Conservation (phyloP, 2,113 vertebrate genomes). For the Laticauda laticaudata region DNA sequence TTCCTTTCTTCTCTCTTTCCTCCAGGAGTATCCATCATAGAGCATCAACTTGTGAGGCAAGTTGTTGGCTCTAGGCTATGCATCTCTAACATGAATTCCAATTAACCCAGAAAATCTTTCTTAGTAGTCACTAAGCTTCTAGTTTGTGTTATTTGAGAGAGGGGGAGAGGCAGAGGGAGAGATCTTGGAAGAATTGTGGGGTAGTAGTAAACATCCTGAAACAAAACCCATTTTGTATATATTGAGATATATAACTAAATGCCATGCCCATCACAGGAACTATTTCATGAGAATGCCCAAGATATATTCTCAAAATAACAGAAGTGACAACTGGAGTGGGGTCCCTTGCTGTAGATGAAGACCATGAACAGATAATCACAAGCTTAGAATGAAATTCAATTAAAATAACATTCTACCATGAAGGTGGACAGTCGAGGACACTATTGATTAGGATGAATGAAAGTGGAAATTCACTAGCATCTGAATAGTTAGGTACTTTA, state of each 20-base stretch:
- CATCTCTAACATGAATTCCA: background rate
- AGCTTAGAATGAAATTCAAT: constrained; percentile 16
- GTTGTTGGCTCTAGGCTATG: background rate
- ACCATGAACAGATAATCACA: background rate
- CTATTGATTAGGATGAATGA: background rate
- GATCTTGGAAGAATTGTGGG: background rate
- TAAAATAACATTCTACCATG: constrained; percentile 15
- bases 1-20: background rate
- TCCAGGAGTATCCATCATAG: background rate
- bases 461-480: background rate
- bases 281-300: background rate
- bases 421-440: background rate
- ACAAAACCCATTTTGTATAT: background rate
- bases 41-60: background rate
- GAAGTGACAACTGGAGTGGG: background rate
- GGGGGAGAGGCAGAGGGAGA: background rate
- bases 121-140: background rate
- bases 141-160: background rate
- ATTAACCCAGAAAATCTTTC: background rate
- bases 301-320: background rate
- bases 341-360: background rate
- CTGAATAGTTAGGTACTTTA: background rate
- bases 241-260: background rate
- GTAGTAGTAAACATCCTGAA: background rate
- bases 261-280: background rate